Base-by-base conservation (phyloP, 2,113 vertebrate species). In the Peromyscus leucopus region DNA sequence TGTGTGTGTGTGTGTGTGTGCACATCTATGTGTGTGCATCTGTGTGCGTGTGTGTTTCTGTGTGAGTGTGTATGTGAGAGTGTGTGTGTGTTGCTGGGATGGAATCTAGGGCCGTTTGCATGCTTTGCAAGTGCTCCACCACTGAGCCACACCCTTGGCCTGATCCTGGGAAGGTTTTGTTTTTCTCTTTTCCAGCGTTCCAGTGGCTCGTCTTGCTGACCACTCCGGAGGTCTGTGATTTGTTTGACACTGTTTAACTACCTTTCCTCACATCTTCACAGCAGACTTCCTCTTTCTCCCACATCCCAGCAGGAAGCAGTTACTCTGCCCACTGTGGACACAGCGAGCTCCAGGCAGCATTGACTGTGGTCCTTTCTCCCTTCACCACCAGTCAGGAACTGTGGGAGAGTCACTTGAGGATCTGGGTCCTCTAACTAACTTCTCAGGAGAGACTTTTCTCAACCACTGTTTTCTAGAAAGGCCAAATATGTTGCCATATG, bases 311-410 rank as follows among this genome's bases (percentile, higher is more conserved):
- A 42, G 91, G 36, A 3, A 0, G 0, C 21, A 12, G 19, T 12
- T 4, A 26, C 26, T 26, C 1, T 61, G 71, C 0, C n/a, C 4
- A 0, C 2, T 0, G 5, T 0, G 0, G 46, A 31, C 1, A 1
- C 13, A 26, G 72, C 39, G 22, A 3, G 16, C 7, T 48, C 28
- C 4, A 26, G 31, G 55, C 80, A 39, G 80, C 55, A n/a, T 42
- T 0, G 31, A 7, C 21, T 28, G 69, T 4, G 3, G 42, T 9
- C 33, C 1, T 15, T 69, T 39, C 15, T 22, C 28, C 24, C 13
- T 26, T 6, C 8, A 9, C 61, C 22, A 57, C 26, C 72, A 26
- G 4, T 42, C 2, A 8, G 63, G 19, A 67, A 65, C 17, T 1
- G 0, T 28, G 5, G 42, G 80, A 19, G 24, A n/a, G 16, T 19